phyloP scores from a whole-genome alignment of 2,888 invertebrate genomes.

The Sesia apiformis region DNA sequence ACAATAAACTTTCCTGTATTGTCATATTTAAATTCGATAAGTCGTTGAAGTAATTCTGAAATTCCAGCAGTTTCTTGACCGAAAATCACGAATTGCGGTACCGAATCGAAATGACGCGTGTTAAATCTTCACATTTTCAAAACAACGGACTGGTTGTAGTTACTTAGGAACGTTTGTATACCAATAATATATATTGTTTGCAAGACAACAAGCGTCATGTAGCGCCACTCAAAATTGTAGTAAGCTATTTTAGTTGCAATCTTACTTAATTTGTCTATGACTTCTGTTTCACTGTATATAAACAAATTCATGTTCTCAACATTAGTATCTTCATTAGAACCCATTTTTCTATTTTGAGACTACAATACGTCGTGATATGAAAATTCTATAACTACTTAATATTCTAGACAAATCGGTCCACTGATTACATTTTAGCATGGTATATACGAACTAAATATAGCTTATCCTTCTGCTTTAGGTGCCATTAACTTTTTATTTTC shows the following conservation, averaged over 20 bases:
- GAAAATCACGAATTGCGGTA: conserved; percentile 35
- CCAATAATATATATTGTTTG: conserved; percentile 21
- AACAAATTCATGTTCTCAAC: not conserved
- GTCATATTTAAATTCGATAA: conserved; percentile 25
- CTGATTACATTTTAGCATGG: not conserved
- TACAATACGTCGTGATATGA: not conserved
- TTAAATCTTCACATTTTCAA: conserved; percentile 22
- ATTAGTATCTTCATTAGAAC: not conserved
- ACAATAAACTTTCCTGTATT: conserved; percentile 34
- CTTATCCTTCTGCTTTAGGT: not conserved
- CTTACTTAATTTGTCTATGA: conserved; percentile 20
- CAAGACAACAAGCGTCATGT: conserved; percentile 31
- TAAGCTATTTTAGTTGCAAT: conserved; percentile 40
- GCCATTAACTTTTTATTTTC: conserved; percentile 1
- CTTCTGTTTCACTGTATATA: not conserved
- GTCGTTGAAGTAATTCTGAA: conserved; percentile 23
- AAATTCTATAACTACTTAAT: not conserved
- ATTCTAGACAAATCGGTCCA: not conserved
- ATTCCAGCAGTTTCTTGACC: conserved; percentile 27
- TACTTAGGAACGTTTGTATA: conserved; percentile 27
- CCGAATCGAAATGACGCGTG: not conserved
- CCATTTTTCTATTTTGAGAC: not conserved
- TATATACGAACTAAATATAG: not conserved
- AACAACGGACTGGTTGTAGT: conserved; percentile 25
- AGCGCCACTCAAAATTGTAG: conserved; percentile 46